Percentiles rank a stretch among this genome's conserved stretches.
Conservation (phyloP, 2,888 invertebrate species). For the Tupiocoris notatus region DNA sequence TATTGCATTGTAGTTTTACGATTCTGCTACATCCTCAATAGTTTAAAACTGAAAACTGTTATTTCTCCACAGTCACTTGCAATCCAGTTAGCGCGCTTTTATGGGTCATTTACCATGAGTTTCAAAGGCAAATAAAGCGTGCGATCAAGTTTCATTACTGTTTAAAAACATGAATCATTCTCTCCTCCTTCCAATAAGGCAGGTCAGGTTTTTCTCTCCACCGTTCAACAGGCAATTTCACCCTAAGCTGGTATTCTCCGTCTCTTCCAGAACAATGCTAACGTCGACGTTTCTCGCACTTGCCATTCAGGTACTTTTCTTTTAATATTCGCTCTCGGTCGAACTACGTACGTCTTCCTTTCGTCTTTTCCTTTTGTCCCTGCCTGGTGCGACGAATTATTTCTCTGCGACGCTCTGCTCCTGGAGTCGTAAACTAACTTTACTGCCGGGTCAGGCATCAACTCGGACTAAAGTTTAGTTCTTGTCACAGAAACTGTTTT, state of each 20-base stretch:
- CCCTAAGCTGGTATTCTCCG: background rate
- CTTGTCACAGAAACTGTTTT: constrained; percentile 25
- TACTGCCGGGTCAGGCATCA: constrained; percentile 32
- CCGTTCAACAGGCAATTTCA: background rate
- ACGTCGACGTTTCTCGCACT: background rate
- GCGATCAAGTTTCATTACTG: background rate
- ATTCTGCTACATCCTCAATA: too few species aligned
- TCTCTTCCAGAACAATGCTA: background rate
- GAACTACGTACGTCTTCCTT: constrained; percentile 12
- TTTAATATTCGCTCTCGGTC: constrained; percentile 15
- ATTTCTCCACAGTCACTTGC: too few species aligned
- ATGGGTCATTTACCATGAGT: background rate
- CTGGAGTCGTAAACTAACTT: constrained; percentile 36
- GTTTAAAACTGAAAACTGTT: too few species aligned
- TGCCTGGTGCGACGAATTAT: constrained; percentile 16
- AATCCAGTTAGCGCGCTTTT: too few species aligned
- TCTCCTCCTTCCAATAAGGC: background rate
- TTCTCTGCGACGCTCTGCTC: constrained; percentile 3
- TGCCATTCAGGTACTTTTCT: background rate
- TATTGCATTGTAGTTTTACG: too few species aligned
- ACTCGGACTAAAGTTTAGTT: constrained; percentile 27
- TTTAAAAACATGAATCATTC: too few species aligned
- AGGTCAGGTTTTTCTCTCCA: background rate
- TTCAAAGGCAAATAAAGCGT: background rate
- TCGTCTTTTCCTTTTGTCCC: background rate